A percentile compares a stretch with the other conserved stretches of the same genome.
These are phyloP conservation scores for Phoxinus phoxinus DNA, from an alignment of 2,113 vertebrate genomes.

Conservation along the genomic window DNA sequence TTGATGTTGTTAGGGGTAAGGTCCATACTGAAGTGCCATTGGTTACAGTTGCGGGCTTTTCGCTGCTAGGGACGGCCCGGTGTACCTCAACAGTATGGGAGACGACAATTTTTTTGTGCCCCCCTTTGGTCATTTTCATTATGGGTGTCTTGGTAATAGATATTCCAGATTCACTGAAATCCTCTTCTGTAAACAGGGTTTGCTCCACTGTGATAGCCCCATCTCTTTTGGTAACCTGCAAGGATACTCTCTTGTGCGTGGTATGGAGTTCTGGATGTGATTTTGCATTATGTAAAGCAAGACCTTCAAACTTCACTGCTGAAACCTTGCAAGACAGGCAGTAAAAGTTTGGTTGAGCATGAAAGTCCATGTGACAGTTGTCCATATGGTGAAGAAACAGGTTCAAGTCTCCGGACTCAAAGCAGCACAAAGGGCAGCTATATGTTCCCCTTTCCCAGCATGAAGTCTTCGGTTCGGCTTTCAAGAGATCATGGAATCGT, in stretches of 20 bases:
- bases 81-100: constrained; percentile 87
- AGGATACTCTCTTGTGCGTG: constrained; percentile 73
- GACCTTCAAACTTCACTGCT: constrained; percentile 87
- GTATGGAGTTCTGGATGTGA: constrained; percentile 72
- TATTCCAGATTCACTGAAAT: constrained; percentile 79
- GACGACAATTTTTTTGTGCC: constrained; percentile 89
- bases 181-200: constrained; percentile 76
- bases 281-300: constrained; percentile 88
- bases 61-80: constrained; percentile 67
- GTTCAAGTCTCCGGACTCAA: constrained; percentile 85
- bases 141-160: constrained; percentile 94
- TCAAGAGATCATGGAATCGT: constrained; percentile 71
- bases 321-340: constrained; percentile 86
- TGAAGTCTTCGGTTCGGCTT: constrained; percentile 63
- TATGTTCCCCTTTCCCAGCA: constrained; percentile 80
- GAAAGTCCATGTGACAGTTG: constrained; percentile 89
- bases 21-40: constrained; percentile 36
- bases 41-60: constrained; percentile 47
- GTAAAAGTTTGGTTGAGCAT: constrained; percentile 86
- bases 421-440: constrained; percentile 86
- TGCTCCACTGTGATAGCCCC: constrained; percentile 84
- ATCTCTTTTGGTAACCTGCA: constrained; percentile 85
- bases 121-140: constrained; percentile 93
- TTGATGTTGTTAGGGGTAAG: constrained; percentile 44
- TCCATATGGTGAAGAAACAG: constrained; percentile 91